These are phyloP conservation scores for Lordiphosa fenestrarum DNA, from an alignment of 2,888 invertebrate species.

Conservation along the genomic window DNA sequence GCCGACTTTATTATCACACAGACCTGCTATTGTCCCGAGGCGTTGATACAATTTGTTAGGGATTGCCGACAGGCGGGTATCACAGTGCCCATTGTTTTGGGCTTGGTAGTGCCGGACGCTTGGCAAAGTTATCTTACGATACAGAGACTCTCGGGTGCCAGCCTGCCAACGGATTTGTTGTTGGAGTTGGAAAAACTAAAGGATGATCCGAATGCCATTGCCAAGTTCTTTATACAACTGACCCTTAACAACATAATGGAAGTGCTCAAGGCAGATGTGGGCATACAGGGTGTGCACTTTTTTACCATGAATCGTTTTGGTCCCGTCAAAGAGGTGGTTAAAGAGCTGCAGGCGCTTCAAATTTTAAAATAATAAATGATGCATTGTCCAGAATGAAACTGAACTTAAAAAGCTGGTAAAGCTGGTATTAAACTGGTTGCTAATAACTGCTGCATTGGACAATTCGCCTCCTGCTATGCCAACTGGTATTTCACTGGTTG, in stretches of 20 bases:
- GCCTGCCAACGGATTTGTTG: conserved; percentile 37
- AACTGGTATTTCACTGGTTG: too few species aligned
- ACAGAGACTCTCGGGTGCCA: conserved; percentile 35
- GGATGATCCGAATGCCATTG: conserved; percentile 27
- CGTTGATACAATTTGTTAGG: conserved; percentile 84
- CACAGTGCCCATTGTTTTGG: conserved; percentile 89
- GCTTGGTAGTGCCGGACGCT: conserved; percentile 83
- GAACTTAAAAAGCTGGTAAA: too few species aligned
- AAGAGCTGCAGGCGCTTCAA: conserved; percentile 14
- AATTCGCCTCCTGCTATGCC: too few species aligned
- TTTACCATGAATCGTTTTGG: conserved; percentile 73
- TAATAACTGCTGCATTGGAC: too few species aligned
- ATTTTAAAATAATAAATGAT: too few species aligned
- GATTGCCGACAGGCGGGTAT: conserved; percentile 86
- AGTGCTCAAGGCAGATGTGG: conserved; percentile 57
- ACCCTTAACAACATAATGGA: conserved; percentile 48
- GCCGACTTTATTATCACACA: conserved; percentile 94
- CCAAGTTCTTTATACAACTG: conserved; percentile 50
- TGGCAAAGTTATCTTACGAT: conserved; percentile 29
- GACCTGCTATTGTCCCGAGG: conserved; percentile 87
- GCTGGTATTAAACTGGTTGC: too few species aligned
- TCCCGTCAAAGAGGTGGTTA: conserved; percentile 17
- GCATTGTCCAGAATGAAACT: too few species aligned
- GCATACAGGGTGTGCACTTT: conserved; percentile 77
- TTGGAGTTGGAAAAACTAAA: conserved; percentile 30